Conservation (phyloP, 2,113 vertebrate species). For the Lota lota region DNA sequence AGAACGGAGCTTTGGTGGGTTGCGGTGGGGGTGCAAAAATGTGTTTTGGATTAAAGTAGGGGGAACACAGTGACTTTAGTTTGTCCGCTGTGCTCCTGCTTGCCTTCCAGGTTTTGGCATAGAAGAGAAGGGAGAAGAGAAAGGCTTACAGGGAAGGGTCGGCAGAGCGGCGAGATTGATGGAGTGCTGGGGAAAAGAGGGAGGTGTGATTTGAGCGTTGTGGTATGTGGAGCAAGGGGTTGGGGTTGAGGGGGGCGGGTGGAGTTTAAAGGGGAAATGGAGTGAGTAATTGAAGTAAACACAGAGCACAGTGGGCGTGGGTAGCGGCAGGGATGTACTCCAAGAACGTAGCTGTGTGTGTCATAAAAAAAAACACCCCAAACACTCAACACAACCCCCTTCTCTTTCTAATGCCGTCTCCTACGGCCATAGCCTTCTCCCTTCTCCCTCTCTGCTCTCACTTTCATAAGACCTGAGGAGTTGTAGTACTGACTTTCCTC, state of each 20-base stretch:
- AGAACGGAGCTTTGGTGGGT: conserved; percentile 20
- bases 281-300: conserved; percentile 72
- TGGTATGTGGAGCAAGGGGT: conserved; percentile 52
- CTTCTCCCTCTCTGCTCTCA: conserved; percentile 20
- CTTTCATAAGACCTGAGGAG: conserved; percentile 29
- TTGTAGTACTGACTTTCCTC: conserved; percentile 50
- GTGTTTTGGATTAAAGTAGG: conserved; percentile 73
- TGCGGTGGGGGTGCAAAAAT: conserved; percentile 50
- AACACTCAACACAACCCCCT: background rate
- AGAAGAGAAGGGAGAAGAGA: conserved; percentile 38
- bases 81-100: conserved; percentile 54
- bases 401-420: conserved; percentile 42
- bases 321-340: conserved; percentile 52
- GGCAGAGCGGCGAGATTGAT: conserved; percentile 50
- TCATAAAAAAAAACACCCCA: conserved; percentile 25
- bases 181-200: conserved; percentile 52
- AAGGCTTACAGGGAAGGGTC: conserved; percentile 35
- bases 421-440: conserved; percentile 31
- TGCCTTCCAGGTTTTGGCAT: conserved; percentile 60
- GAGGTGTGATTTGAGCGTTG: conserved; percentile 58
- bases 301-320: conserved; percentile 56
- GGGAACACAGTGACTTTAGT: conserved; percentile 59
- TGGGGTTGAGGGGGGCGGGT: conserved; percentile 35
- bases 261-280: conserved; percentile 63
- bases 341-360: conserved; percentile 46